Evolutionary conservation across 2,113 vertebrate genomes (phyloP).

Genomic region (Nibea albiflora): DNA sequence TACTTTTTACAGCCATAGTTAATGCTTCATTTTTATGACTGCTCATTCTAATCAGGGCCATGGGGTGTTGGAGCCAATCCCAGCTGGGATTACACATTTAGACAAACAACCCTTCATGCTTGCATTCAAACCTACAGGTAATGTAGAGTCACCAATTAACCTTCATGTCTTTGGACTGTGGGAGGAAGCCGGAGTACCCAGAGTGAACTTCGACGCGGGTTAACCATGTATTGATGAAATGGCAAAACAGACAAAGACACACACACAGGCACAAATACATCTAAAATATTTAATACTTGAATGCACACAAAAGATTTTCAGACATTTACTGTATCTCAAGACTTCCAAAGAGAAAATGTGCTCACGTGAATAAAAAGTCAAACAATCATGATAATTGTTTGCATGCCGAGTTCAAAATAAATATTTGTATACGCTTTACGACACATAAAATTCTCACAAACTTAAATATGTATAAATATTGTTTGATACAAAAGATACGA

Average conservation of each 20-base stretch:
- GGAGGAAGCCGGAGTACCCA: too few relatives aligned
- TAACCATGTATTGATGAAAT: neutral
- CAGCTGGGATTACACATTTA: too few relatives aligned
- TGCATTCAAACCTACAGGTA: too few relatives aligned
- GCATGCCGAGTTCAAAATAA: constrained; percentile 87
- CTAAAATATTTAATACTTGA: constrained; percentile 89
- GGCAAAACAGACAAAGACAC: neutral
- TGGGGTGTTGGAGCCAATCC: too few relatives aligned
- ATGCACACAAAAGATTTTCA: constrained; percentile 76
- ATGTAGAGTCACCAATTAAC: too few relatives aligned
- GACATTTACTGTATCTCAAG: constrained; percentile 54
- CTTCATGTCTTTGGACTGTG: too few relatives aligned
- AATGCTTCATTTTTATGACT: neutral
- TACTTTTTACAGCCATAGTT: neutral
- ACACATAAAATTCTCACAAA: constrained; percentile 78
- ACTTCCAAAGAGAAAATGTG: constrained; percentile 73
- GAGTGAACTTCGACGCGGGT: too few relatives aligned
- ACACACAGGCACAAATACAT: constrained; percentile 74
- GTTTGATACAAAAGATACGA: constrained; percentile 84
- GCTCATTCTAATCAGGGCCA: too few relatives aligned
- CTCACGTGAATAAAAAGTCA: constrained; percentile 60
- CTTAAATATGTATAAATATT: constrained; percentile 86
- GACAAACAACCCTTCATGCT: too few relatives aligned
- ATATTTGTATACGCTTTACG: constrained; percentile 87
- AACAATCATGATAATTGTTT: constrained; percentile 63